phyloP scores from a whole-genome alignment of 92 coral and sea anemone species.

The Umimayanthus kanabou region DNA sequence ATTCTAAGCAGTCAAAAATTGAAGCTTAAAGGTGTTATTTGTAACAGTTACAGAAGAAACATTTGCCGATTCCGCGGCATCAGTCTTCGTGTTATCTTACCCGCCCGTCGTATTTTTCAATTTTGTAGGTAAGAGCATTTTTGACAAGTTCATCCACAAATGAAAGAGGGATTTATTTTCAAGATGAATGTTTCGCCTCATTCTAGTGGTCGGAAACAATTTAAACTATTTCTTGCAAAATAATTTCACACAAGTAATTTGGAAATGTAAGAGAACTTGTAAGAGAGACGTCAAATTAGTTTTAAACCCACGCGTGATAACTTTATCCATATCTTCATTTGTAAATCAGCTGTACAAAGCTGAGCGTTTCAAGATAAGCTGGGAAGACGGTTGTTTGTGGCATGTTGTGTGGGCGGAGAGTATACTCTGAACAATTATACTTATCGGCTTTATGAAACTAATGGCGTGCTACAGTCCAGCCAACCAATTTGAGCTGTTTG shows the following conservation, averaged over 20 bases:
- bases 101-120: neutral
- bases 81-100: neutral
- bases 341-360: neutral
- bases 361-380: neutral
- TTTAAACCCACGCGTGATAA: no score
- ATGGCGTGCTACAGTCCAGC: neutral
- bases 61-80: neutral
- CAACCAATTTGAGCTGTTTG: neutral
- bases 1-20: no score
- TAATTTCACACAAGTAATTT: no score
- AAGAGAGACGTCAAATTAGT: neutral
- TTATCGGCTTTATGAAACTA: neutral
- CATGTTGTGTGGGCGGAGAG: neutral
- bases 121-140: neutral
- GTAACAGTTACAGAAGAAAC: no score
- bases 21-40: no score
- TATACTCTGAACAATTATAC: neutral
- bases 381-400: neutral
- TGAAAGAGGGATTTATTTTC: neutral
- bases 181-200: neutral
- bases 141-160: neutral
- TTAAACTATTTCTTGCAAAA: no score
- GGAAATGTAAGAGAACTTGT: no score
- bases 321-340: neutral
- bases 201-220: neutral